phyloP scores from a whole-genome alignment of 2,888 invertebrate genomes.

The Liodrosophila aerea region DNA sequence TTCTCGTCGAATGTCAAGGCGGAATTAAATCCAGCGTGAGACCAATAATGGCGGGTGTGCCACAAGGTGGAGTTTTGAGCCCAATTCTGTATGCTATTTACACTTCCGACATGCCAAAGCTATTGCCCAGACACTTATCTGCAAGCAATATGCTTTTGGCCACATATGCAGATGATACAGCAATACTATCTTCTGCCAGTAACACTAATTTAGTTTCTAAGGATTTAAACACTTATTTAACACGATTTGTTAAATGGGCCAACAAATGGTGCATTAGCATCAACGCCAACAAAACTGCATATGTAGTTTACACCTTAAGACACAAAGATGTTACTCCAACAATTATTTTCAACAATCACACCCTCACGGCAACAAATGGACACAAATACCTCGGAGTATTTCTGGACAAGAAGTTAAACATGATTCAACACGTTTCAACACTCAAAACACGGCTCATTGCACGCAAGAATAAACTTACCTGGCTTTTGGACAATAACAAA shows the following conservation, averaged over 20 bases:
- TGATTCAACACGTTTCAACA: too few species aligned
- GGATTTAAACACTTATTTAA: neutral
- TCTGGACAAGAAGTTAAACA: too few species aligned
- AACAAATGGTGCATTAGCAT: too few species aligned
- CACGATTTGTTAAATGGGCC: neutral
- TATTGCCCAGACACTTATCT: neutral
- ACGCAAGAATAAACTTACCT: too few species aligned
- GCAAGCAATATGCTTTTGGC: too few species aligned
- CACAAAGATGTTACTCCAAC: too few species aligned
- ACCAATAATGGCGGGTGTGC: slow-evolving; percentile 1
- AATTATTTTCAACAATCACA: too few species aligned
- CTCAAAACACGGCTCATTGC: too few species aligned
- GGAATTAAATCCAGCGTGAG: neutral
- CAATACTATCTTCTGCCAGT: neutral
- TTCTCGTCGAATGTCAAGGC: neutral
- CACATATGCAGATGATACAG: slow-evolving; percentile 4
- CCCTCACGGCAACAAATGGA: too few species aligned
- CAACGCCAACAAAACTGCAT: neutral
- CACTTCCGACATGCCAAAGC: slow-evolving; percentile 1
- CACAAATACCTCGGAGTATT: too few species aligned
- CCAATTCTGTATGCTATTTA: slow-evolving; percentile 4
- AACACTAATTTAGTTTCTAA: neutral
- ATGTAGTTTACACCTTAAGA: too few species aligned
- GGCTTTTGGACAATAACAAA: too few species aligned
- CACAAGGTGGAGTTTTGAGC: slow-evolving; percentile 4